Base-by-base conservation (phyloP, 2,113 vertebrate species). In the Onychorhynchus coronatus region DNA sequence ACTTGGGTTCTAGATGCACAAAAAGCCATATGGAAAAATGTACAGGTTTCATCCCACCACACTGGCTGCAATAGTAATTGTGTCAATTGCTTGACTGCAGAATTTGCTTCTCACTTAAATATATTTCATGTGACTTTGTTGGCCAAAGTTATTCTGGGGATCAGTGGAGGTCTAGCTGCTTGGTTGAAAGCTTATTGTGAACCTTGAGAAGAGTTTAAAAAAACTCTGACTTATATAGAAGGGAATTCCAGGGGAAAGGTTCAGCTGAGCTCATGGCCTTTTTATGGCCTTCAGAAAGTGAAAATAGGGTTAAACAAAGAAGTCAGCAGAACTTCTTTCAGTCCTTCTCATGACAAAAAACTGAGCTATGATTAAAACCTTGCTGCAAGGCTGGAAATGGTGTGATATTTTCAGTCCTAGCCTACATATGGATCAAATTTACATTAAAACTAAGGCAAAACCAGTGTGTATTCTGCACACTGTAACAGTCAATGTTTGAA, bases 381-480 rank as follows among this genome's bases (percentile, higher is more conserved):
- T 94, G 35, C 52, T 65, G 9, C n/a, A 66, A 84, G 24, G 37
- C 14, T 62, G 17, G 28, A 94, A 95, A 65, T 56, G 27, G 46
- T 30, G 73, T 14, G 4, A 62, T 52, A 6, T 67, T 85, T 91
- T 73, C 33, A 53, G 25, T 53, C 31, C 21, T 78, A 80, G 23
- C 4, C 31, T 92, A 46, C 5, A 50, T 8, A 71, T 66, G 30
- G 47, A 71, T 83, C 47, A 73, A 95, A 21, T 2, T n/a, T 63
- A 35, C 14, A 67, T 84, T 78, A 70, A 95, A 96, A 77, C 62
- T 42, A 63, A 95, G 33, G 72, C 13, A 46, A 91, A 91, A 80
- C 4, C 31, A 73, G 49, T 58, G 37, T 88, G 15, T 30, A 42
- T 74, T 82, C 62, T 92, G 30, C 14, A 49, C 53, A 91, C 76